Base-by-base conservation (phyloP, 2,888 invertebrate genomes). In the Plutella xylostella region DNA sequence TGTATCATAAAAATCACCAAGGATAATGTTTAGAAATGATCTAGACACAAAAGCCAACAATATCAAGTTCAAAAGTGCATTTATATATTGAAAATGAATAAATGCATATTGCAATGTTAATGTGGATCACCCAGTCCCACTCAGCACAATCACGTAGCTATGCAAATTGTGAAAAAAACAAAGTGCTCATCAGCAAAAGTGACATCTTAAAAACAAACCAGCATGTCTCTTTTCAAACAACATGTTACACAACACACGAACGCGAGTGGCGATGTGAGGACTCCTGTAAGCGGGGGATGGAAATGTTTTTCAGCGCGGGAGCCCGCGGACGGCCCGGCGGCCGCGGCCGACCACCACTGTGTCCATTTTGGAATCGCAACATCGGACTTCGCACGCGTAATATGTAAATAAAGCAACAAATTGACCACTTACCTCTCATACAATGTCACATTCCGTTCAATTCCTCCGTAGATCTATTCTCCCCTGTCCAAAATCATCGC, bases 391-490 rank as follows among this genome's bases (percentile, higher is more conserved):
- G 63, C 66, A 63, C 60, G 60, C 60, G 59, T 59, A 64, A 60
- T 72, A 38, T 19, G 30, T 37, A 31, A 41, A 37, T 45, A 42
- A 14, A 42, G 11, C 17, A 12, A 30, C 42, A 80, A 80, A 80
- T 80, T 79, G 52, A 53, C 45, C 55, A 74, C 82, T 77, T 58
- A 83, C 83, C 83, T 83, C 75, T 79, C 75, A 79, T 82, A 74
- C 80, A 75, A 82, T 82, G 83, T 83, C 83, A 83, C 83, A 83
- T 84, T 82, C 83, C 83, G 82, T 75, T 83, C 75, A 82, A 79
- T 79, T 75, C 73, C 74, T 73, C 70, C 72, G 64, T 67, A 75
- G 62, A 71, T 71, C 72, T 78, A 82, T 74, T 72, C 63, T 63
- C 69, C 73, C 63, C 71, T 73, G 70, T 74, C 65, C 73, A 71